Percentiles rank a stretch among this genome's conserved stretches.
Conservation (phyloP, 35 echinoderm and acorn worm genomes). For the Ophioderma brevispina region DNA sequence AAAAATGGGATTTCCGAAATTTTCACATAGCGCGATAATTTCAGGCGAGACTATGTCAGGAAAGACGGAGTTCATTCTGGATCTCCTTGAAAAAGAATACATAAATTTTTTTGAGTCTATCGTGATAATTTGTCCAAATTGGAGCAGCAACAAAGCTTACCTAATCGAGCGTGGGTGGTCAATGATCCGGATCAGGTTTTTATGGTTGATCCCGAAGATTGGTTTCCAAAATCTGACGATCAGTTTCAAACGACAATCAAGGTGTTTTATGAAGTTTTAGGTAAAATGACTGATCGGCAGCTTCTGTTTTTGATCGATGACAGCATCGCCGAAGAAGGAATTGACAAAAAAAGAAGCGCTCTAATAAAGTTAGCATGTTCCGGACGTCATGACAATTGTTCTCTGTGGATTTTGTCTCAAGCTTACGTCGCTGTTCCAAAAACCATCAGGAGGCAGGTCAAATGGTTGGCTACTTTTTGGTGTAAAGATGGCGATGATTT, state of each 20-base stretch:
- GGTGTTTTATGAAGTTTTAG: neutral
- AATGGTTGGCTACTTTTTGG: too few relatives aligned
- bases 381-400: too few relatives aligned
- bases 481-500: too few relatives aligned
- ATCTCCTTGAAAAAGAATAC: conserved; percentile 28
- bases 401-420: too few relatives aligned
- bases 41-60: conserved; percentile 16
- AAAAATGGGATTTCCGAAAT: neutral
- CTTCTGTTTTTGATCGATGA: too few relatives aligned
- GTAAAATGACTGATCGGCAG: too few relatives aligned
- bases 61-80: conserved; percentile 35
- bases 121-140: conserved; percentile 23
- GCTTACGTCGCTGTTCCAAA: too few relatives aligned
- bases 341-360: neutral
- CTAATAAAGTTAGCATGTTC: neutral
- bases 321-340: neutral
- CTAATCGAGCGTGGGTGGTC: conserved; percentile 14
- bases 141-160: conserved; percentile 18
- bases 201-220: neutral
- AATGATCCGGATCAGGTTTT: too few relatives aligned
- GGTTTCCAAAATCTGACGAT: too few relatives aligned
- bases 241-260: too few relatives aligned
- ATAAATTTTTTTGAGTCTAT: conserved; percentile 23
- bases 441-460: too few relatives aligned
- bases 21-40: neutral